phyloP scores from a whole-genome alignment of 1,140 invertebrate species.

The Nephila pilipes region DNA sequence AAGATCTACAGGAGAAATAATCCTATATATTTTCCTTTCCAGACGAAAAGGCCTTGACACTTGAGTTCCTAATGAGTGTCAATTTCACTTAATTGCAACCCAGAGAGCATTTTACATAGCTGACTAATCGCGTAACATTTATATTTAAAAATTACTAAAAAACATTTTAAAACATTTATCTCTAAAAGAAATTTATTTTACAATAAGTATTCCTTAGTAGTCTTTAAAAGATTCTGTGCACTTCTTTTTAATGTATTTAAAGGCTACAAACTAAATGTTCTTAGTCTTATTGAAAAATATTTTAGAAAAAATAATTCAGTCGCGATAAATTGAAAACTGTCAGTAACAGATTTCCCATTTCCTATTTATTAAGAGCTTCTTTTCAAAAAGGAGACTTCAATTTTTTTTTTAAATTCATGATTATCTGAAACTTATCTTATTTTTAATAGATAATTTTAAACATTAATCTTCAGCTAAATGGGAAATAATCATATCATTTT shows the following conservation, averaged over 20 bases:
- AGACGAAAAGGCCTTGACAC: not conserved
- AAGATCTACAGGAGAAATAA: not conserved
- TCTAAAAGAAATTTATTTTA: not conserved
- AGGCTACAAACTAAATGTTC: not conserved
- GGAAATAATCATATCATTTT: too few relatives aligned
- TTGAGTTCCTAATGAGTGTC: not conserved
- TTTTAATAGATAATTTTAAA: not conserved
- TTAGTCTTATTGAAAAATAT: not conserved
- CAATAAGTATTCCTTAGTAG: not conserved
- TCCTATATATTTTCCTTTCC: not conserved
- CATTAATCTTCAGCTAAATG: too few relatives aligned
- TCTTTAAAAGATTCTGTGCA: not conserved
- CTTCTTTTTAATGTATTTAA: not conserved
- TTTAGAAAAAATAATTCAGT: not conserved
- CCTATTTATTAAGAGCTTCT: too few relatives aligned
- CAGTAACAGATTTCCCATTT: too few relatives aligned
- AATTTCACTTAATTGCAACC: not conserved
- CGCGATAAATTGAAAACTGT: too few relatives aligned
- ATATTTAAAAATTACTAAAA: not conserved
- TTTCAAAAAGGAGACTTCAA: too few relatives aligned
- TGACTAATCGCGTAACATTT: not conserved
- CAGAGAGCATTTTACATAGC: not conserved
- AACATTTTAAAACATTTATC: not conserved
- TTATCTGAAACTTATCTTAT: too few relatives aligned
- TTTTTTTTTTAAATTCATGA: too few relatives aligned